Evolutionary conservation across 2,888 invertebrate genomes (phyloP).

Genomic region (Drosophila stalkeri): DNA sequence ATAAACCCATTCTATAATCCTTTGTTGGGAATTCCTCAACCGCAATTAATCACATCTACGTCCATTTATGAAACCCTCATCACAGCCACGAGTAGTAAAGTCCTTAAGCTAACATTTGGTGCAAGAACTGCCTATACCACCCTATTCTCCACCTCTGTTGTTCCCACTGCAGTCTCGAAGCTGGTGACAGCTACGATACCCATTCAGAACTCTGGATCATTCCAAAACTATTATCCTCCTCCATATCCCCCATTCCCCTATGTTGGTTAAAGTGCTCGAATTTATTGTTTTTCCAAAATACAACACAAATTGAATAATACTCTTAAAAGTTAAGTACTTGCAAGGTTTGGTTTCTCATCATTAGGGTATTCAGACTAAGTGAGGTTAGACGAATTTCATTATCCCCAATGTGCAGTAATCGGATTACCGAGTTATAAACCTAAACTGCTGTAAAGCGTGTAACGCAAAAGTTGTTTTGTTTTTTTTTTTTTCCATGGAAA

Average conservation of each 20-base stretch:
- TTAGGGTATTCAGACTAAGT: constrained; percentile 7
- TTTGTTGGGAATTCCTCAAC: constrained; percentile 87
- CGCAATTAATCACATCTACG: constrained; percentile 92
- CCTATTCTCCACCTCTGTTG: constrained; percentile 92
- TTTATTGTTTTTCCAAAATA: constrained; percentile 1
- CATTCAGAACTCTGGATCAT: constrained; percentile 89
- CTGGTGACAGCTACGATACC: constrained; percentile 93
- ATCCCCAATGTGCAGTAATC: constrained; percentile 1
- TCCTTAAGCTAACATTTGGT: constrained; percentile 95
- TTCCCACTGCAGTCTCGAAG: constrained; percentile 93
- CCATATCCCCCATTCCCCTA: constrained; percentile 91
- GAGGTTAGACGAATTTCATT: constrained; percentile 12
- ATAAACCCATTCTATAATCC: constrained; percentile 84
- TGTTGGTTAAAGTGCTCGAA: constrained; percentile 87
- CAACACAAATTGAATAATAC: constrained; percentile 9
- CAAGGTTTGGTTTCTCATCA: constrained; percentile 9
- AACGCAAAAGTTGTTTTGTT: constrained; percentile 5
- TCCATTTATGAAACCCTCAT: constrained; percentile 92
- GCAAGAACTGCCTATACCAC: constrained; percentile 95
- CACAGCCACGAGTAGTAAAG: constrained; percentile 92
- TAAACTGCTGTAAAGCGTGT: constrained; percentile 1
- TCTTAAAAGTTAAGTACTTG: constrained; percentile 5
- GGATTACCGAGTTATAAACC: neutral
- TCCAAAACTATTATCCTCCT: constrained; percentile 91
- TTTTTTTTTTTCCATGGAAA: neutral